These are phyloP conservation scores for Lethocerus indicus DNA, from an alignment of 1,140 invertebrate species.

Conservation along the genomic window DNA sequence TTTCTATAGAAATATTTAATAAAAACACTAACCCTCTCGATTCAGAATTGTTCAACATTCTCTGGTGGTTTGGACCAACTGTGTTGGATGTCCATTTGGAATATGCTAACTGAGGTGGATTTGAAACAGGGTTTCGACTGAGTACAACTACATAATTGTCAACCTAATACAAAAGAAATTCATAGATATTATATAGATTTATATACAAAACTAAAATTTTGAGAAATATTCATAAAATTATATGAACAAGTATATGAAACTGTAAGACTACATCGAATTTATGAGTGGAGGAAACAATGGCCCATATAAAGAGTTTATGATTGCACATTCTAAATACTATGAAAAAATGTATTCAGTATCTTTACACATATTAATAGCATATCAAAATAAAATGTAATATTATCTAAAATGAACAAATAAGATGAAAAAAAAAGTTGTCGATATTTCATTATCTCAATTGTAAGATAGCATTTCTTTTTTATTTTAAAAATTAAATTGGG, in stretches of 20 bases:
- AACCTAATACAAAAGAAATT: slow-evolving; percentile 21
- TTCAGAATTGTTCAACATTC: slow-evolving; percentile 1
- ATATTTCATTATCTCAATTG: neutral
- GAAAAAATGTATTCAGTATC: too few relatives aligned
- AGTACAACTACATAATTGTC: slow-evolving; percentile 30
- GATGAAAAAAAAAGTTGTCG: neutral
- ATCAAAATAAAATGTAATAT: too few relatives aligned
- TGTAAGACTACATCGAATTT: too few relatives aligned
- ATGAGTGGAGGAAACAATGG: too few relatives aligned
- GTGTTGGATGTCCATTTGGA: slow-evolving; percentile 14
- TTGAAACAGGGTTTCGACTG: slow-evolving; percentile 22
- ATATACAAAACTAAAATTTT: too few relatives aligned
- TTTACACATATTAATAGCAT: too few relatives aligned
- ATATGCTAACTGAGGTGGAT: slow-evolving; percentile 11
- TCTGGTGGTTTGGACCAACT: slow-evolving; percentile 5
- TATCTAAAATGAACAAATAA: neutral
- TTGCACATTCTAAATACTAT: too few relatives aligned
- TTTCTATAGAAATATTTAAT: neutral
- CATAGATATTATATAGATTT: too few relatives aligned
- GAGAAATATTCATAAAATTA: too few relatives aligned
- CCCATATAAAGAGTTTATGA: too few relatives aligned
- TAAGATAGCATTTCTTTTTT: slow-evolving; percentile 3
- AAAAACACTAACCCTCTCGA: slow-evolving; percentile 5
- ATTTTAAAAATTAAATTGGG: too few relatives aligned
- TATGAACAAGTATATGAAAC: too few relatives aligned